Evolutionary conservation across 2,888 invertebrate genomes (phyloP).

Genomic region (Cremastinae sp.): DNA sequence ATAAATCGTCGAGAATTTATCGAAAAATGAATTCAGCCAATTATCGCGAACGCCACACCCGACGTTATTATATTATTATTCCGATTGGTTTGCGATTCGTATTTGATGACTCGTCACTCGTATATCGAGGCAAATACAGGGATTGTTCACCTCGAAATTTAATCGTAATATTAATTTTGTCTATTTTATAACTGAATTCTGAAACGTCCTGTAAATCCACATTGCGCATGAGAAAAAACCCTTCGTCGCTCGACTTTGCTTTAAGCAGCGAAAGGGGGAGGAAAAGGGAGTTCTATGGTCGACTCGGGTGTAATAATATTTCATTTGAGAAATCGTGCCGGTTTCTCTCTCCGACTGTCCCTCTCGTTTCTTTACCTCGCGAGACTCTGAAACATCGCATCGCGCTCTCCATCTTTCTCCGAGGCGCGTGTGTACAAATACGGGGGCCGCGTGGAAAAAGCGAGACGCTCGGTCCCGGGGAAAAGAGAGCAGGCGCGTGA

Average conservation of each 20-base stretch:
- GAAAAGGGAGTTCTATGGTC: conserved; percentile 48
- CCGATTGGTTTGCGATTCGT: too few species aligned
- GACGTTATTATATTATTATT: too few species aligned
- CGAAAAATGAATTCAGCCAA: too few species aligned
- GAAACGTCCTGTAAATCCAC: background rate
- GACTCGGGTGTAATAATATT: conserved; percentile 70
- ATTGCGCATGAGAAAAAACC: conserved; percentile 33
- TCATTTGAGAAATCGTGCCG: conserved; percentile 71
- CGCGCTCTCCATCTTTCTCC: conserved; percentile 52
- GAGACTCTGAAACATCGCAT: conserved; percentile 49
- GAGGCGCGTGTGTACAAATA: conserved; percentile 33
- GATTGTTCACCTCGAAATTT: too few species aligned
- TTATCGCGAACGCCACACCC: too few species aligned
- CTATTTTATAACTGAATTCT: too few species aligned
- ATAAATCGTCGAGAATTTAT: too few species aligned
- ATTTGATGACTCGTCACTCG: too few species aligned
- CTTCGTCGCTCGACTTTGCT: conserved; percentile 54
- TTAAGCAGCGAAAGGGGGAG: conserved; percentile 15
- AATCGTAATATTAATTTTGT: too few species aligned
- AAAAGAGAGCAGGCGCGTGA: conserved; percentile 48
- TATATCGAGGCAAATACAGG: too few species aligned
- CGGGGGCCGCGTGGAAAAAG: conserved; percentile 2
- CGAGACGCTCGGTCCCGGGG: conserved; percentile 27
- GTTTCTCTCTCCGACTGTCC: conserved; percentile 31
- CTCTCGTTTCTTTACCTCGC: conserved; percentile 28